These are phyloP conservation scores for Eulemur rufifrons DNA, from an alignment of 2,113 vertebrate species.

Conservation along the genomic window DNA sequence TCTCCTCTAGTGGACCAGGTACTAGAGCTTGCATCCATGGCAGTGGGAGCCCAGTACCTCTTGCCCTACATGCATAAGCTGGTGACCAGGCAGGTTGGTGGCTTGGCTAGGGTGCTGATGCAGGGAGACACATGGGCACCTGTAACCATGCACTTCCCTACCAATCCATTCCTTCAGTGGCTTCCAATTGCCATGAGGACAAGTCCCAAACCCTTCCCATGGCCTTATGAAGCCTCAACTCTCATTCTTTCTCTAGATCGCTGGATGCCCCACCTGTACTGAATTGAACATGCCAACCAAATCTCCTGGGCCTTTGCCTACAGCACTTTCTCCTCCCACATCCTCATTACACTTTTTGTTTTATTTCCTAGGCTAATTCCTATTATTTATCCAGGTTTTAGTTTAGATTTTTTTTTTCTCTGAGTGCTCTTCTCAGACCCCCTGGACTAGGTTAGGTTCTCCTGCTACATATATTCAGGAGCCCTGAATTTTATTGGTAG, in stretches of 20 bases:
- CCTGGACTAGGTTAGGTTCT: not conserved
- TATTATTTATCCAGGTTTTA: not conserved
- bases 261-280: not conserved
- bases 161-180: not conserved
- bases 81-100: not conserved
- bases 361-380: not conserved
- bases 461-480: not conserved
- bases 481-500: not conserved
- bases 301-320: not conserved
- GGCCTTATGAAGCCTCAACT: not conserved
- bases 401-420: not conserved
- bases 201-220: not conserved
- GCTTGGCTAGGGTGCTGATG: not conserved
- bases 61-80: accelerated
- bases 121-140: not conserved
- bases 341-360: not conserved
- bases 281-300: not conserved
- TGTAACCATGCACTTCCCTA: not conserved
- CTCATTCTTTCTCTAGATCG: not conserved
- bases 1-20: not conserved
- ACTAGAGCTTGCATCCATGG: not conserved
- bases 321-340: not conserved
- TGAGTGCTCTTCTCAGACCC: not conserved
- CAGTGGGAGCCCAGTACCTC: not conserved
- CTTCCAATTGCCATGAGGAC: not conserved